Percentiles rank a stretch among this genome's conserved stretches.
phyloP scores from a whole-genome alignment of 2,797 vertebrate genomes.

The Pampus argenteus region DNA sequence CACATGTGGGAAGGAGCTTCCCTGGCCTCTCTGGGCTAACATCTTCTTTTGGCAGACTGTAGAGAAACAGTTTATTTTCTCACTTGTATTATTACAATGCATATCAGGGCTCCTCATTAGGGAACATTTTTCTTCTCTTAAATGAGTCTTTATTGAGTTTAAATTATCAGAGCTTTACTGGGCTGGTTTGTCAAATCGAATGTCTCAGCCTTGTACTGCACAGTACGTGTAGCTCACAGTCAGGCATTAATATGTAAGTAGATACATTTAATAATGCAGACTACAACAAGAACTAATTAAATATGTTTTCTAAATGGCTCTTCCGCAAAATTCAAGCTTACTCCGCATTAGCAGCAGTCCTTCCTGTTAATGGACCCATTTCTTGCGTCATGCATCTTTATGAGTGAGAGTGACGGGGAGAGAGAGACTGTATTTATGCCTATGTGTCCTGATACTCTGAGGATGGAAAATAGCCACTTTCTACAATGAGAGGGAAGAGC shows the following conservation, averaged over 20 bases:
- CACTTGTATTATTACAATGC: constrained; percentile 28
- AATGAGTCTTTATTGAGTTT: constrained; percentile 58
- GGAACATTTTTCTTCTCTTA: constrained; percentile 38
- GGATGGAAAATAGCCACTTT: constrained; percentile 40
- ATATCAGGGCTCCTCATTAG: constrained; percentile 36
- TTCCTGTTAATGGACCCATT: constrained; percentile 54
- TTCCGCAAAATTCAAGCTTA: constrained; percentile 40
- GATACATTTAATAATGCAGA: constrained; percentile 17
- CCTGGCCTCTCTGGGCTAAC: constrained; percentile 8
- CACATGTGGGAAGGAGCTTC: constrained; percentile 10
- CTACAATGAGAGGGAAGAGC: too few relatives aligned
- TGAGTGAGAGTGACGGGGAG: constrained; percentile 7
- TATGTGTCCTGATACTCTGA: constrained; percentile 34
- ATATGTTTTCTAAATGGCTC: constrained; percentile 58
- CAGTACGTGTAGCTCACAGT: not conserved
- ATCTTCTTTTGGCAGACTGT: constrained; percentile 25
- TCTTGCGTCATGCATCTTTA: constrained; percentile 41
- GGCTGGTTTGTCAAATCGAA: constrained; percentile 57
- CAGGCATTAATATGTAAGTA: not conserved
- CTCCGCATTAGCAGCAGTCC: constrained; percentile 43
- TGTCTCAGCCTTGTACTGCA: constrained; percentile 45
- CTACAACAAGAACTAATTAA: constrained; percentile 64
- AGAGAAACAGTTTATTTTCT: constrained; percentile 8
- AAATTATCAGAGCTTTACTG: constrained; percentile 59
- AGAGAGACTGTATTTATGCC: constrained; percentile 41